Evolutionary conservation across 2,113 vertebrate species (phyloP).

Genomic region (Alligator mississippiensis): DNA sequence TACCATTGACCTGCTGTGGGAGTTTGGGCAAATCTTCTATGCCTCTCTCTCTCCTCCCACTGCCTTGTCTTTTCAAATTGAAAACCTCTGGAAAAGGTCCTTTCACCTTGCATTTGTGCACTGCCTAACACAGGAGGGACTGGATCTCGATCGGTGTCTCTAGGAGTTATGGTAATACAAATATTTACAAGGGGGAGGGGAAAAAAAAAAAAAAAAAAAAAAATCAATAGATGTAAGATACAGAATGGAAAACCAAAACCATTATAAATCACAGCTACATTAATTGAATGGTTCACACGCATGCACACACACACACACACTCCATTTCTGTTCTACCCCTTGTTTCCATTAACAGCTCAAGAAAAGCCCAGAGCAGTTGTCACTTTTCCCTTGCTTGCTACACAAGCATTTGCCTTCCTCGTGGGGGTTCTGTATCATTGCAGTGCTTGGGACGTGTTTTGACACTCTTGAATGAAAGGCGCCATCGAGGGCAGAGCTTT

Average conservation of each 20-base stretch:
- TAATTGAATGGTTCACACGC: too few species aligned
- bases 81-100: neutral
- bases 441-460: neutral
- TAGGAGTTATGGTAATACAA: neutral
- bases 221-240: neutral
- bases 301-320: too few species aligned
- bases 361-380: neutral
- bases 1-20: neutral
- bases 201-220: neutral
- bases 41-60: neutral
- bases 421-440: neutral
- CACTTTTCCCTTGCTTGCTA: neutral
- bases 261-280: too few species aligned
- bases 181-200: neutral
- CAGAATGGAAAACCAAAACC: too few species aligned
- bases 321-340: neutral
- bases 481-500: neutral
- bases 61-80: neutral
- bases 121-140: neutral
- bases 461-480: neutral
- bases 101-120: rapidly evolving
- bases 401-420: neutral
- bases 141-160: rapidly evolving
- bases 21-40: neutral
- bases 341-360: neutral